A percentile compares a stretch with the other conserved stretches of the same genome.
Evolutionary conservation across 1,140 invertebrate genomes (phyloP).

Genomic region (Cydia amplana): DNA sequence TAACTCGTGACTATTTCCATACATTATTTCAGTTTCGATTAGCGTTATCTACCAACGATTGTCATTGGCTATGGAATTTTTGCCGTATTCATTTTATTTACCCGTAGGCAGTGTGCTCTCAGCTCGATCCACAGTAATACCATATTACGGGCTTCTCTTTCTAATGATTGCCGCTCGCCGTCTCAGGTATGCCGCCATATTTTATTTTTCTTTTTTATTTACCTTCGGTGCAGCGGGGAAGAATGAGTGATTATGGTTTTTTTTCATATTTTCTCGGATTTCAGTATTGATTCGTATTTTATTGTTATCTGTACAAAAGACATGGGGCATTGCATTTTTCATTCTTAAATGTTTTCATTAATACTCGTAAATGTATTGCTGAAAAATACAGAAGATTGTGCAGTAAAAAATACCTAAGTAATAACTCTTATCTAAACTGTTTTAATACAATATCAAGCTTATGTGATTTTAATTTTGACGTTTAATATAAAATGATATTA

Average conservation of each 20-base stretch:
- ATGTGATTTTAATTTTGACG: no score
- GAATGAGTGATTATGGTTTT: constrained; percentile 2
- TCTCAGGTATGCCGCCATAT: constrained; percentile 12
- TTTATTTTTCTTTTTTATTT: not conserved
- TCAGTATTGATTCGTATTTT: not conserved
- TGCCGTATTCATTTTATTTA: not conserved
- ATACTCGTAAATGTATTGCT: no score
- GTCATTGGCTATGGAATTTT: no score
- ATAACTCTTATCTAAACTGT: no score
- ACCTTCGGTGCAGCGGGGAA: not conserved
- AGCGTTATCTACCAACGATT: no score
- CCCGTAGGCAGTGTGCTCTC: not conserved
- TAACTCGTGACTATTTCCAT: no score
- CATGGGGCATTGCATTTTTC: not conserved
- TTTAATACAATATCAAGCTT: no score
- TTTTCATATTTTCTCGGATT: not conserved
- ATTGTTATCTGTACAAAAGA: not conserved
- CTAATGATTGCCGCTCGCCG: constrained; percentile 10
- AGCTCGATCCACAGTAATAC: not conserved
- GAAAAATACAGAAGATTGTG: no score
- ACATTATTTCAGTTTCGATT: no score
- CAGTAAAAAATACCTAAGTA: no score
- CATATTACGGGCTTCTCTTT: constrained; percentile 10
- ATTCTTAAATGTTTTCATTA: not conserved
- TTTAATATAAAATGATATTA: no score